Base-by-base conservation (phyloP, 2,113 vertebrate species). In the Phylloscopus whistleri region DNA sequence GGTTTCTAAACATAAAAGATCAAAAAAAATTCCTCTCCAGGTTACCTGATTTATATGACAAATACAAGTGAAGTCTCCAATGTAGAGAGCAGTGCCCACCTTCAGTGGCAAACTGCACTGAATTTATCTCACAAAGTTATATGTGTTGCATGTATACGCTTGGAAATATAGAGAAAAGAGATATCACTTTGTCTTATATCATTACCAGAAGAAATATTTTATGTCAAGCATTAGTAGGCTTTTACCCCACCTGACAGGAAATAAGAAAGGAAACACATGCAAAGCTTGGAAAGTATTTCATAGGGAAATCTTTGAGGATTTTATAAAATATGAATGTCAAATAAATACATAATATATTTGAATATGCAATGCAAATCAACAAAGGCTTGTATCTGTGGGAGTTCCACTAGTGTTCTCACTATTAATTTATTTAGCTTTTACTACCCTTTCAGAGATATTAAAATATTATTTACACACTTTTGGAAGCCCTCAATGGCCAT, bases 81-180 rank as follows among this genome's bases (percentile, higher is more conserved):
- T 1, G 8, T 1, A n/a, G 17, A 52, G 13, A 79, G 44, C 6
- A 44, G 3, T 0, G 0, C 20, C 7, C 1, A 7, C 3, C 1
- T 70, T 46, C 35, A 51, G 12, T 17, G 26, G 10, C 2, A 51
- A 55, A 64, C 22, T 58, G 11, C 37, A 14, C 9, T 27, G 35
- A 66, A 30, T 20, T 66, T 66, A 17, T 13, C 11, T 62, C 39
- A 26, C 5, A 44, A 56, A 68, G 21, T 48, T 4, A 49, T 48
- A 24, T 13, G 13, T 7, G 1, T 22, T 48, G 1, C 2, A 2
- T 1, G 0, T 15, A 74, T 46, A 80, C 59, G 4, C 6, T 52
- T 24, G 15, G 41, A 89, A 91, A 91, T 46, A 1, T 3, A 46
- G 23, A 75, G 4, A 33, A 80, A 82, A 43, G 58, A 59, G 6